These are phyloP conservation scores for Epinotia nisella DNA, from an alignment of 2,888 invertebrate genomes.

Conservation along the genomic window DNA sequence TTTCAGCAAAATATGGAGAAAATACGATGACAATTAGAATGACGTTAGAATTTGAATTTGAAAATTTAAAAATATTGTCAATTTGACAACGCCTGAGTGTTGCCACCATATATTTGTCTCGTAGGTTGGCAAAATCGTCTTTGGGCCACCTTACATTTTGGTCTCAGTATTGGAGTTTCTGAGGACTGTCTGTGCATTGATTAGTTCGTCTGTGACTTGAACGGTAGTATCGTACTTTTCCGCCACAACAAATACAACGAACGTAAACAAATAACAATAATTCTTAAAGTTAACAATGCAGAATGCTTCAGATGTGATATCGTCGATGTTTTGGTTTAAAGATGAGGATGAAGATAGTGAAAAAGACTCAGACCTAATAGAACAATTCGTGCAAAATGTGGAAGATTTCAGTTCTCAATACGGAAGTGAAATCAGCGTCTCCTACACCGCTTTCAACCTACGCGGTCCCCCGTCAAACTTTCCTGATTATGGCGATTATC, in stretches of 20 bases:
- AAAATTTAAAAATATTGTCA: no score
- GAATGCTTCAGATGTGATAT: conserved; percentile 75
- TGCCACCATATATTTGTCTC: no score
- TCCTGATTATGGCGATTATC: conserved; percentile 96
- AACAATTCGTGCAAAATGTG: conserved; percentile 92
- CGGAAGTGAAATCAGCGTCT: conserved; percentile 94
- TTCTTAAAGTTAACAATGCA: conserved; percentile 63
- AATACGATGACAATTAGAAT: no score
- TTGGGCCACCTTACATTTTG: no score
- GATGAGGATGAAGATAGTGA: conserved; percentile 66
- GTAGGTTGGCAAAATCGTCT: no score
- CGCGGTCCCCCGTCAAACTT: conserved; percentile 93
- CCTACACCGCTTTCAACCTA: conserved; percentile 94
- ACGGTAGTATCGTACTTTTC: conserved; percentile 16
- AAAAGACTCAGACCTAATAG: conserved; percentile 79
- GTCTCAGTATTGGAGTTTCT: no score
- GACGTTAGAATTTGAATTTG: no score
- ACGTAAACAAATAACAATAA: conserved; percentile 30
- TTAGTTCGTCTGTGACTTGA: conserved; percentile 7
- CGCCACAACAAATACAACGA: conserved; percentile 28
- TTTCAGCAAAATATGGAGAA: no score
- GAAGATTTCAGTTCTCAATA: conserved; percentile 95
- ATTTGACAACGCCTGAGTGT: no score
- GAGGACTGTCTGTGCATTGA: background rate
- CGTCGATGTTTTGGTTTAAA: conserved; percentile 75